Evolutionary conservation across 2,888 invertebrate species (phyloP).

Genomic region (Hermaeophaga mercurialis): DNA sequence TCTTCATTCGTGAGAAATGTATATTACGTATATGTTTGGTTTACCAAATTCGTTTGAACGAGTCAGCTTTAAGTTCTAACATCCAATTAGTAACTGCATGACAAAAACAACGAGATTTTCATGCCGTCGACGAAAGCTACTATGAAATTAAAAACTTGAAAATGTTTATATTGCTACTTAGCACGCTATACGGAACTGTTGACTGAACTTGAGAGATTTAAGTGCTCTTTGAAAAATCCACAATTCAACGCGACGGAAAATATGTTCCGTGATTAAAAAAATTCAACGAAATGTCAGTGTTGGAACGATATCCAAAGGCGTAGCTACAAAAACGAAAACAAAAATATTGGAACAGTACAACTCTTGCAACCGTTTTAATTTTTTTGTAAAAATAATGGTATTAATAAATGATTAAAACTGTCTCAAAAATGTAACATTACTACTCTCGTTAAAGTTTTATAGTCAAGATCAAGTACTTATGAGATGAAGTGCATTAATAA

Average conservation of each 20-base stretch:
- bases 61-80: conserved; percentile 7
- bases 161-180: conserved; percentile 28
- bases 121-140: conserved; percentile 12
- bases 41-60: conserved; percentile 7
- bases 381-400: no score
- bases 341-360: no score
- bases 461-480: no score
- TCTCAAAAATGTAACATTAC: no score
- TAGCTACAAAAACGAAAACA: no score
- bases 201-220: conserved; percentile 22
- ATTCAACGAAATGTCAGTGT: conserved; percentile 1
- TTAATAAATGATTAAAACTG: no score
- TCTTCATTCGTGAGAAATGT: no score
- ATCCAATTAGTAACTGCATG: conserved; percentile 19
- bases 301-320: not conserved
- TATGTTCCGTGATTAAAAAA: conserved; percentile 20
- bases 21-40: no score
- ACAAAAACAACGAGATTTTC: conserved; percentile 4
- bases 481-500: no score
- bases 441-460: no score
- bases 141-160: conserved; percentile 23
- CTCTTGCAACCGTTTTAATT: no score
- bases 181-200: conserved; percentile 23
- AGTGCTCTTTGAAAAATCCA: conserved; percentile 25
- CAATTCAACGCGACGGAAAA: conserved; percentile 19